A percentile compares a stretch with the other conserved stretches of the same genome.
Conservation (phyloP, 2,888 invertebrate species). For the Heliothis peltigera region DNA sequence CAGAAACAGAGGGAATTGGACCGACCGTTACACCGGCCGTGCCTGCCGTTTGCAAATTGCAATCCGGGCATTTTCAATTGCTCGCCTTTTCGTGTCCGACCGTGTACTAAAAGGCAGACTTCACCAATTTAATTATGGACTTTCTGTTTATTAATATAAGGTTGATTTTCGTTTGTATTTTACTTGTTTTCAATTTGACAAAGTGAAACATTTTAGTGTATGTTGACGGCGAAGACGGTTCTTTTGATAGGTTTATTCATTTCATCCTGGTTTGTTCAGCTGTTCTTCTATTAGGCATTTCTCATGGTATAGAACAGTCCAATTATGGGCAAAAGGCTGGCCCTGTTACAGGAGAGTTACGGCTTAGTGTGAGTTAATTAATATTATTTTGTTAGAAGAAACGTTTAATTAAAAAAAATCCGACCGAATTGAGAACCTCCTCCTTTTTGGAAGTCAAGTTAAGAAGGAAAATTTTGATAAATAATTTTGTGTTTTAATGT, state of each 20-base stretch:
- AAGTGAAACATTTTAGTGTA: constrained; percentile 51
- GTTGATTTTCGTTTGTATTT: not conserved
- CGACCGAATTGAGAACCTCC: too few species aligned
- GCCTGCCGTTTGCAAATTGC: constrained; percentile 51
- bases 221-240: constrained; percentile 40
- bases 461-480: too few species aligned
- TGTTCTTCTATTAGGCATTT: constrained; percentile 19
- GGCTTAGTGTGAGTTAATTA: not conserved
- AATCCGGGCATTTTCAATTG: constrained; percentile 54
- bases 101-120: constrained; percentile 20
- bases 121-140: not conserved
- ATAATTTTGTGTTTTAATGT: too few species aligned
- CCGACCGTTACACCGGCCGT: constrained; percentile 30
- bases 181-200: constrained; percentile 49
- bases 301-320: not conserved
- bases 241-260: constrained; percentile 44
- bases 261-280: constrained; percentile 38
- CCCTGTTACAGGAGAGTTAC: not conserved
- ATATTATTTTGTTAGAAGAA: too few species aligned
- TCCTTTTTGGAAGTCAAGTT: too few species aligned
- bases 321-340: not conserved
- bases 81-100: constrained; percentile 32
- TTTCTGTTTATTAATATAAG: accelerated
- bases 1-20: constrained; percentile 34
- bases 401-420: too few species aligned